Base-by-base conservation (phyloP, 2,888 invertebrate genomes). In the Eristalinus aeneus region DNA sequence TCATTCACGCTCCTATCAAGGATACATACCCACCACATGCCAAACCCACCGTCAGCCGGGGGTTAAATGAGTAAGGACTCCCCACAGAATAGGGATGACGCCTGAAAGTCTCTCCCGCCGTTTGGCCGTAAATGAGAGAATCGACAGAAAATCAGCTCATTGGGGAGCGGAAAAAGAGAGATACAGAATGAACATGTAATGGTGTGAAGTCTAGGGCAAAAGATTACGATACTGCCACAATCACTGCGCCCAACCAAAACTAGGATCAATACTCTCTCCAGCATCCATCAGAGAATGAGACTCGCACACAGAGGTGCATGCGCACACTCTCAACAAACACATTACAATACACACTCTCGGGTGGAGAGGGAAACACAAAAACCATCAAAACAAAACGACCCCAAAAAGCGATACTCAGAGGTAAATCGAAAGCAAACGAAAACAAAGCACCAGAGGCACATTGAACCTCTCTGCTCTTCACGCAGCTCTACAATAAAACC, bases 261-360 rank as follows among this genome's bases (percentile, higher is more conserved):
- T 72, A 85, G 85, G 85, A 85, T 85, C 85, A 85, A 85, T 85
- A 85, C 73, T 85, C 85, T 85, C 85, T 85, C 76, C 85, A 85
- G 85, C 85, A 80, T 85, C 85, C 84, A 84, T 9, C 56, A 32
- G 27, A 53, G 76, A 81, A 64, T 69, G 23, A 68, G 72, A 76
- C n/a, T 64, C 56, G 56, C 10, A 61, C 71, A 73, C 77, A 72
- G 56, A 31, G 53, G 73, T 56, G 56, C 53, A 60, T 84, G 79
- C 56, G 82, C 82, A 79, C 71, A 75, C 34, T 61, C 6, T 12
- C 5, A 23, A 12, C 64, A 27, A 39, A 2, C 16, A 61, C 4
- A 54, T 10, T 12, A 22, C 11, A 34, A n/a, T 22, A 27, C 27
- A 27, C 16, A n/a, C 9, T 32, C 46, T 31, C 56, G 34, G 58